Evolutionary conservation across 2,888 invertebrate species (phyloP).

Genomic region (Acrobeloides nanus): DNA sequence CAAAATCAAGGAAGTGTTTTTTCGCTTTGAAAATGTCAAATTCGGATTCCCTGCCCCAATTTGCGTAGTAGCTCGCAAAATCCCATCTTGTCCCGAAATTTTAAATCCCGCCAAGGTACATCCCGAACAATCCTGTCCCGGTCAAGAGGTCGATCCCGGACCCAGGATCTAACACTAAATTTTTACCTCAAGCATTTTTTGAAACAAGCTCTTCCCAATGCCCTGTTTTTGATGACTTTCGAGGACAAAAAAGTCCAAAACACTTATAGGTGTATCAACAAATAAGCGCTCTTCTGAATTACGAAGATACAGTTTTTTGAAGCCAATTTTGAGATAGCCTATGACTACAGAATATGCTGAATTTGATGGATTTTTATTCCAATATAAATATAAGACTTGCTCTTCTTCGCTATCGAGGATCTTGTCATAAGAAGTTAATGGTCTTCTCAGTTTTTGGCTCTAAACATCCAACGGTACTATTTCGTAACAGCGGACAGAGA

Average conservation of each 20-base stretch:
- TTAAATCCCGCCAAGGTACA: too few relatives aligned
- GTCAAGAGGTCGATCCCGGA: too few relatives aligned
- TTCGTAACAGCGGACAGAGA: too few relatives aligned
- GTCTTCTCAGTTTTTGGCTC: slow-evolving; percentile 43
- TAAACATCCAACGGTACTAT: too few relatives aligned
- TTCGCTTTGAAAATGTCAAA: too few relatives aligned
- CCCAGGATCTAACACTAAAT: not conserved
- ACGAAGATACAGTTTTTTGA: slow-evolving; percentile 70
- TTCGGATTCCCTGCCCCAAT: too few relatives aligned
- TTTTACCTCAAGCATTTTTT: slow-evolving; percentile 72
- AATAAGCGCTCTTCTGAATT: slow-evolving; percentile 31
- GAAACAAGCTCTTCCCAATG: slow-evolving; percentile 74
- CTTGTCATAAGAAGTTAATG: slow-evolving; percentile 48
- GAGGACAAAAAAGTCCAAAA: slow-evolving; percentile 85
- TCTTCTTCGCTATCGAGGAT: slow-evolving; percentile 43
- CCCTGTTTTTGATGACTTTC: slow-evolving; percentile 77
- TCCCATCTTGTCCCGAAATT: too few relatives aligned
- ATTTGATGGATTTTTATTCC: slow-evolving; percentile 31
- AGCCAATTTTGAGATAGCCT: slow-evolving; percentile 80
- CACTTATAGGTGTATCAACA: slow-evolving; percentile 62
- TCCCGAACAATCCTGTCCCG: too few relatives aligned
- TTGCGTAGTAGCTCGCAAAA: too few relatives aligned
- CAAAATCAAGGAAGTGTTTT: too few relatives aligned
- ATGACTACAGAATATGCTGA: slow-evolving; percentile 52
- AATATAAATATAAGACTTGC: slow-evolving; percentile 42